These are phyloP conservation scores for Mormyrops boulengeri DNA, from an alignment of 2,797 vertebrate genomes.

Conservation along the genomic window DNA sequence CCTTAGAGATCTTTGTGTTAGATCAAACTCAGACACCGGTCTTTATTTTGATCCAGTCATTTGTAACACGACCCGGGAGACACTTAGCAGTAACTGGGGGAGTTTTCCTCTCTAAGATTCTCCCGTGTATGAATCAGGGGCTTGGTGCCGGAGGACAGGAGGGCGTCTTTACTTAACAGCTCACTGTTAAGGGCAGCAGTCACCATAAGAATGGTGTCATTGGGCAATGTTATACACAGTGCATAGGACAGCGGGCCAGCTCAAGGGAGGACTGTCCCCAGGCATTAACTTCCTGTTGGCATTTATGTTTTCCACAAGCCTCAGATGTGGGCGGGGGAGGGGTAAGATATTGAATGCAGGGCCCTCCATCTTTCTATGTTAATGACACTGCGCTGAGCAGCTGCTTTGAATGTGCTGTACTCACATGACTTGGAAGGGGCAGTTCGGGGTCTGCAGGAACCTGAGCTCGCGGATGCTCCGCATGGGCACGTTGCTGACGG, in stretches of 20 bases:
- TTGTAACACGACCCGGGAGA: neutral
- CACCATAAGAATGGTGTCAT: neutral
- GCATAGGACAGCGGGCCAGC: neutral
- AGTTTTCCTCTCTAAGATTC: conserved; percentile 1
- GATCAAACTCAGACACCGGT: neutral
- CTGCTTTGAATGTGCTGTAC: conserved; percentile 36
- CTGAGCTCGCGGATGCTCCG: conserved; percentile 60
- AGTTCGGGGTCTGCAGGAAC: conserved; percentile 71
- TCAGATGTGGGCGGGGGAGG: neutral
- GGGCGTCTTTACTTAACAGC: neutral
- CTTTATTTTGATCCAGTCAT: neutral
- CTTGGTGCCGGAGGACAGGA: neutral
- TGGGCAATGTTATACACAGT: neutral
- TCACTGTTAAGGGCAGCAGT: neutral
- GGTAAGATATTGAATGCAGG: neutral
- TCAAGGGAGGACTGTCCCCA: neutral
- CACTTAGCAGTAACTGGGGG: neutral
- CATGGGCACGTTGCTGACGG: conserved; percentile 55
- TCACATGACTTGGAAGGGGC: conserved; percentile 76
- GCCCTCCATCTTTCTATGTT: neutral
- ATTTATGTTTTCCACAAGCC: neutral
- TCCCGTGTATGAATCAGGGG: neutral
- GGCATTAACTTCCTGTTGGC: neutral
- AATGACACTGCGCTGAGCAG: neutral
- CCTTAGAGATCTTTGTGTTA: neutral